Percentiles rank a stretch among this genome's conserved stretches.
phyloP scores from a whole-genome alignment of 1,140 invertebrate genomes.

The Homarus americanus region DNA sequence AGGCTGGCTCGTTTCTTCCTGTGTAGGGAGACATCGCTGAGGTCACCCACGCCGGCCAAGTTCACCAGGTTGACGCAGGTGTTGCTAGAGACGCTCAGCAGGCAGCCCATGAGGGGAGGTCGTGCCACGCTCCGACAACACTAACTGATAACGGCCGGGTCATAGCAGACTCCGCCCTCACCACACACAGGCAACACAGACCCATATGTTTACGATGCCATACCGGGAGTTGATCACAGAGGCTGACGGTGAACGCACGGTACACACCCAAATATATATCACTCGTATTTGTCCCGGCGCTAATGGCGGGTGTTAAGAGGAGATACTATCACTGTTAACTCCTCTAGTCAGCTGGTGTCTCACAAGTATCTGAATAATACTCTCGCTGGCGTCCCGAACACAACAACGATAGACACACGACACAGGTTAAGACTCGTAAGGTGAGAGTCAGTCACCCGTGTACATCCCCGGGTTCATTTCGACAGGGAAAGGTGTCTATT shows the following conservation, averaged over 20 bases:
- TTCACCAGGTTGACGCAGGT: slow-evolving; percentile 67
- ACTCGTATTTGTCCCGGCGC: too few species aligned
- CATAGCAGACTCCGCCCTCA: slow-evolving; percentile 13
- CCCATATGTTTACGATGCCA: not conserved
- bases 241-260: too few species aligned
- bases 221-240: not conserved
- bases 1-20: slow-evolving; percentile 22
- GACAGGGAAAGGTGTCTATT: not conserved
- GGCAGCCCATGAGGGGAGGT: slow-evolving; percentile 64
- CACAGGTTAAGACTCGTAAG: not conserved
- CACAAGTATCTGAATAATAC: too few species aligned
- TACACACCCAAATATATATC: not conserved
- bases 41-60: slow-evolving; percentile 48
- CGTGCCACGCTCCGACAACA: not conserved
- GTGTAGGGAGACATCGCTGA: slow-evolving; percentile 36
- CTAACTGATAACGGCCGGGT: not conserved
- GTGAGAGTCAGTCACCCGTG: not conserved
- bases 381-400: too few species aligned
- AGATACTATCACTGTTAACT: too few species aligned
- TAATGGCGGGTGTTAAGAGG: too few species aligned
- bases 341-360: too few species aligned
- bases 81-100: slow-evolving; percentile 67
- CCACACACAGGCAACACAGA: not conserved
- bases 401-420: too few species aligned
- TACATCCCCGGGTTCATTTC: not conserved